phyloP scores from a whole-genome alignment of 1,140 invertebrate species.

The Hycleus cichorii region DNA sequence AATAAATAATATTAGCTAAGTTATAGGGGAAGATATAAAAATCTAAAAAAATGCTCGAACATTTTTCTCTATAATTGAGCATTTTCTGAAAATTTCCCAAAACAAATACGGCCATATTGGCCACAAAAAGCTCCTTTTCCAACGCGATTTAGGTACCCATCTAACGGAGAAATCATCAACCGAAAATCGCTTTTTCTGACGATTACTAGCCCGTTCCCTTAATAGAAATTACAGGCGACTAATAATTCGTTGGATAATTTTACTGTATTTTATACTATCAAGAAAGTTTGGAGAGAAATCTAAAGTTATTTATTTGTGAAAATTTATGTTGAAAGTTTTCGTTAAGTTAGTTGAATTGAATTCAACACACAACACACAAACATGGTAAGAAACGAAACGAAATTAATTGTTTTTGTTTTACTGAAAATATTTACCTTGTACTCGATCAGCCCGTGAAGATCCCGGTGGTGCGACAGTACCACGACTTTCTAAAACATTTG shows the following conservation, averaged over 20 bases:
- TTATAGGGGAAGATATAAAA: too few species aligned
- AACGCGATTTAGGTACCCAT: too few species aligned
- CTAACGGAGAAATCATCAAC: too few species aligned
- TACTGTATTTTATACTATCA: neutral
- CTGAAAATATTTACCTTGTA: constrained; percentile 43
- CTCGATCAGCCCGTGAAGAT: constrained; percentile 47
- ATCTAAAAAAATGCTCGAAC: too few species aligned
- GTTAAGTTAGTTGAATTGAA: constrained; percentile 20
- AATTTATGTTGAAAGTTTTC: constrained; percentile 1
- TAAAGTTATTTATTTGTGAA: neutral
- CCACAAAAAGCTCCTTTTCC: too few species aligned
- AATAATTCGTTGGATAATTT: neutral
- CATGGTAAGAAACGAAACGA: neutral
- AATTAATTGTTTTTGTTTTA: neutral
- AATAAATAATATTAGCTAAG: too few species aligned
- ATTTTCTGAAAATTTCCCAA: too few species aligned
- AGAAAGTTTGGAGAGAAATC: neutral
- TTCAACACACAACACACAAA: constrained; percentile 1
- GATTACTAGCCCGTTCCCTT: too few species aligned
- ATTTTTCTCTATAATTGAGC: too few species aligned
- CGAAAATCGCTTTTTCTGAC: too few species aligned
- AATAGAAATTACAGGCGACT: neutral
- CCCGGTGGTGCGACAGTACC: constrained; percentile 45
- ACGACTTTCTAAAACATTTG: constrained; percentile 56
- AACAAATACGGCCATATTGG: too few species aligned